Percentiles rank a stretch among this genome's conserved stretches.
These are phyloP conservation scores for Onychostoma macrolepis DNA, from an alignment of 2,113 vertebrate species.

Conservation along the genomic window DNA sequence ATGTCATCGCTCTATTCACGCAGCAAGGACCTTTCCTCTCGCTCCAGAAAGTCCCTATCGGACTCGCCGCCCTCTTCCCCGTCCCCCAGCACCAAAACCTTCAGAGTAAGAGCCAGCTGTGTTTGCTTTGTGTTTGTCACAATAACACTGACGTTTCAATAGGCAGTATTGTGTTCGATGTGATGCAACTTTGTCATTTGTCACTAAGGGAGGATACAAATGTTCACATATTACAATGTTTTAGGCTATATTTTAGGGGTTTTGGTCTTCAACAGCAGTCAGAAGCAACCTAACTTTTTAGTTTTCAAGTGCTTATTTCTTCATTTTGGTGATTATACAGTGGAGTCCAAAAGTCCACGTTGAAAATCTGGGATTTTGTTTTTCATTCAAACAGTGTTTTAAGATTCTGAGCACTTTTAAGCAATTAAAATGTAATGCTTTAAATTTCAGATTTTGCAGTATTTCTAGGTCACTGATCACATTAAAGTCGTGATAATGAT, in stretches of 20 bases:
- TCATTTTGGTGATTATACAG: not conserved
- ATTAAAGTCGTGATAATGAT: not conserved
- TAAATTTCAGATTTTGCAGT: not conserved
- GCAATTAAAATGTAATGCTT: not conserved
- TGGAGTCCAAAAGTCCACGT: not conserved
- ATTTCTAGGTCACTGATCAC: not conserved
- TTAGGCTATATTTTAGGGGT: not conserved
- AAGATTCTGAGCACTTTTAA: not conserved
- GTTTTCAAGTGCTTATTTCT: not conserved
- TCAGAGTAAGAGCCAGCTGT: slow-evolving; percentile 85
- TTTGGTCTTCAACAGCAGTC: not conserved
- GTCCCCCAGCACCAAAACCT: slow-evolving; percentile 89
- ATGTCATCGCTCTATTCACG: slow-evolving; percentile 92
- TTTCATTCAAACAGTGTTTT: not conserved
- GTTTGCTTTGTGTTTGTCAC: slow-evolving; percentile 6
- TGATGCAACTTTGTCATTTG: not conserved
- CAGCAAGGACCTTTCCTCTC: slow-evolving; percentile 87
- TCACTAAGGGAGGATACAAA: not conserved
- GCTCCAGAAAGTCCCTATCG: slow-evolving; percentile 88
- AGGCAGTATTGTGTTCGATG: not conserved
- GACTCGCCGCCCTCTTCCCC: slow-evolving; percentile 92
- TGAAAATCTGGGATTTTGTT: not conserved
- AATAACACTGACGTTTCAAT: not conserved
- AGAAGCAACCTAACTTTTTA: not conserved
- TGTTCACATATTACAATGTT: not conserved